Conservation (phyloP, 2,113 vertebrate species). For the Tachysurus vachellii region DNA sequence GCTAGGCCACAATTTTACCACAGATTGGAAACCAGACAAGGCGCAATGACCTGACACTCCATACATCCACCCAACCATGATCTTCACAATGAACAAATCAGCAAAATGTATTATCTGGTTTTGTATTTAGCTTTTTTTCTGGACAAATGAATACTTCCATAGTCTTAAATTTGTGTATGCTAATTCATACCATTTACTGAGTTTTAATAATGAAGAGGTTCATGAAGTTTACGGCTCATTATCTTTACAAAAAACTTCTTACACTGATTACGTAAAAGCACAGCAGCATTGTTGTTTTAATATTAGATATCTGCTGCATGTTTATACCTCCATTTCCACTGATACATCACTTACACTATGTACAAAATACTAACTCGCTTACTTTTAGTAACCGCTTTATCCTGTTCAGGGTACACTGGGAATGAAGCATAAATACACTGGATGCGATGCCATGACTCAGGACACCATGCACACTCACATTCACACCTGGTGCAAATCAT, state of each 20-base stretch:
- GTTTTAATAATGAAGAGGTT: not conserved
- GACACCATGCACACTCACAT: not conserved
- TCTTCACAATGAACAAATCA: not conserved
- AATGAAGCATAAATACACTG: not conserved
- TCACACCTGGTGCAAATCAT: constrained; percentile 8
- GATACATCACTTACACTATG: not conserved
- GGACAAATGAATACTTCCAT: not conserved
- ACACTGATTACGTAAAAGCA: not conserved
- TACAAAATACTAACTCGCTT: not conserved
- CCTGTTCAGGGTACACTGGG: not conserved
- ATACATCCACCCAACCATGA: not conserved
- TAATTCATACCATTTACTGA: not conserved
- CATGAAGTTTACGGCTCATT: not conserved
- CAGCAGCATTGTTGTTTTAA: not conserved
- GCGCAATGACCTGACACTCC: not conserved
- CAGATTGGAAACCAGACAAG: not conserved
- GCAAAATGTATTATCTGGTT: not conserved
- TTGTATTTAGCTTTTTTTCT: too few species aligned
- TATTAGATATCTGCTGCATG: not conserved
- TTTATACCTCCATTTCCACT: not conserved
- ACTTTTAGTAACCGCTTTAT: not conserved
- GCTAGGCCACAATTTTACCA: constrained; percentile 1
- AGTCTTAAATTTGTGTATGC: not conserved
- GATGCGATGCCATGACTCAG: not conserved
- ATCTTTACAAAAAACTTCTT: not conserved